phyloP scores from a whole-genome alignment of 1,140 invertebrate species.

The Bombus fervidus region DNA sequence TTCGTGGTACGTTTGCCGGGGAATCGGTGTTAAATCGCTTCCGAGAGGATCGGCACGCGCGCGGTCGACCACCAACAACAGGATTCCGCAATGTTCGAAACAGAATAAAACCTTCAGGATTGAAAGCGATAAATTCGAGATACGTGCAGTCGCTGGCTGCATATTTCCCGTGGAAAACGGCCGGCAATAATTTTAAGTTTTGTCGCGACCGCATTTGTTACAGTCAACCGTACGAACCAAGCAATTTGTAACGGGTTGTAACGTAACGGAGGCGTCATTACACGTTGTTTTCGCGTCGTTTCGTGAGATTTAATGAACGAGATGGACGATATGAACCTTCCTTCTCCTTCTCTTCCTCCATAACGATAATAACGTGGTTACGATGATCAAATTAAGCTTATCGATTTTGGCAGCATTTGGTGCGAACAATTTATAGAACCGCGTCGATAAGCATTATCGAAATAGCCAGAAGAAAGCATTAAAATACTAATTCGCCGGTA shows the following conservation, averaged over 20 bases:
- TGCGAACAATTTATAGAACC: conserved; percentile 14
- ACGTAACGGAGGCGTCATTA: conserved; percentile 26
- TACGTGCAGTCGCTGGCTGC: not conserved
- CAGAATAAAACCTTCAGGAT: conserved; percentile 34
- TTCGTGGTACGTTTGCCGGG: not conserved
- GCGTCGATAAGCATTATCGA: conserved; percentile 7
- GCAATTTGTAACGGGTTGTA: conserved; percentile 48
- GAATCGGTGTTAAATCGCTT: conserved; percentile 24
- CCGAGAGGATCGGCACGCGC: not conserved
- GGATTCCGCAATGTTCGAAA: not conserved
- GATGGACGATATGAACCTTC: conserved; percentile 29
- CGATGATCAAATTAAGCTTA: conserved; percentile 44
- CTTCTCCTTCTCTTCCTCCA: not conserved
- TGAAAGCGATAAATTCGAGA: conserved; percentile 19
- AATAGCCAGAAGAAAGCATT: not conserved
- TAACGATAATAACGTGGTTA: conserved; percentile 41
- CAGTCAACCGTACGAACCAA: conserved; percentile 23
- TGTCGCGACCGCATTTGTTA: conserved; percentile 44
- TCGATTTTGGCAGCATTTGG: conserved; percentile 36
- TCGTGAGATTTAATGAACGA: conserved; percentile 41
- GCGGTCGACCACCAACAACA: not conserved
- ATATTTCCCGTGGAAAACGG: conserved; percentile 26
- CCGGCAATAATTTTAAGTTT: conserved; percentile 46
- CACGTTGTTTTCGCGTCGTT: conserved; percentile 40
- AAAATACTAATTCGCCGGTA: not conserved